phyloP scores from a whole-genome alignment of 2,888 invertebrate genomes.

The Leptothorax acervorum region DNA sequence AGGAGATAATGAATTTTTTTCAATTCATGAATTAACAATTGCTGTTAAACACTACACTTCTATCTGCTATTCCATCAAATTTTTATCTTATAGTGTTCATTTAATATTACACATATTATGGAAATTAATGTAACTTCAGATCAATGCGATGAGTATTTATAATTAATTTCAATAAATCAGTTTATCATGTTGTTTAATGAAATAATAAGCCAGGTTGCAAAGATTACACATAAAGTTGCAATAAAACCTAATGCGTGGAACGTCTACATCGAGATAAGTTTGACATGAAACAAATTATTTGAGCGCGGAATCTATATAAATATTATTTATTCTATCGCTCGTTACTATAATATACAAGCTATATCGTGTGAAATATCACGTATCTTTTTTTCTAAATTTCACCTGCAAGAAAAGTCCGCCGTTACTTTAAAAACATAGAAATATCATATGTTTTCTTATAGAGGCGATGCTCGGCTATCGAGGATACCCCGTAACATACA shows the following conservation, averaged over 20 bases:
- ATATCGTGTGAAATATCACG: not conserved
- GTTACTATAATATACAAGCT: not conserved
- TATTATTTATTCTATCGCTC: conserved; percentile 21
- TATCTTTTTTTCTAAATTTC: not conserved
- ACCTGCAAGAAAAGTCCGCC: not conserved
- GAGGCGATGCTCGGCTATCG: conserved; percentile 46
- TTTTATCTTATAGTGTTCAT: not conserved
- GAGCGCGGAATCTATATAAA: not conserved
- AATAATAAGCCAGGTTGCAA: not conserved
- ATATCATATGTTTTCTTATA: conserved; percentile 54
- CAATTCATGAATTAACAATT: conserved; percentile 19
- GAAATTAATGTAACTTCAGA: conserved; percentile 11
- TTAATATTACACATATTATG: not conserved
- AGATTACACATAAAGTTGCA: not conserved
- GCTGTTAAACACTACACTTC: not conserved
- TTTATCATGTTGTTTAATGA: not conserved
- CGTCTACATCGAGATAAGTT: not conserved
- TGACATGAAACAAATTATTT: not conserved
- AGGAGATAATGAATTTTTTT: not conserved
- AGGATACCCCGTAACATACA: conserved; percentile 56
- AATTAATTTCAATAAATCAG: not conserved
- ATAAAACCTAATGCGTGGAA: not conserved
- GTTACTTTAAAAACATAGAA: conserved; percentile 17
- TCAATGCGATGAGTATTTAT: not conserved
- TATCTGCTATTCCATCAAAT: not conserved